Evolutionary conservation across 2,888 invertebrate genomes (phyloP), one percentile per base, ranked within the genome.

Genomic region (Julus scanicus): DNA sequence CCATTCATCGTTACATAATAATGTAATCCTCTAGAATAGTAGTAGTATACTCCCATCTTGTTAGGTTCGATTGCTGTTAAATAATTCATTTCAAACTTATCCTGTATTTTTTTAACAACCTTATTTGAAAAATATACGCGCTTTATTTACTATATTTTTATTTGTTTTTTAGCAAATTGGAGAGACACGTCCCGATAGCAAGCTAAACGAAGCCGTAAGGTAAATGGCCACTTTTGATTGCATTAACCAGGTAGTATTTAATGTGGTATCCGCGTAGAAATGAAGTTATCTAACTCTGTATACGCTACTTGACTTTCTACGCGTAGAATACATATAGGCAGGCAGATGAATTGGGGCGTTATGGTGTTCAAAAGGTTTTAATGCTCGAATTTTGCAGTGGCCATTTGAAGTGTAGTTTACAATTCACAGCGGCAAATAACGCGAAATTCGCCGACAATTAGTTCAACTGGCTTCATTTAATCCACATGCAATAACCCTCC

Each of bases 171-270:
- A 86, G 86, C 86, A 86, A 86, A 53, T 86, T 9, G 13, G 53
- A 9, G 86, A 86, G 17, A 3, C 13, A 40, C 39, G 49, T 53
- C 29, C 86, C 17, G 39, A 57, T 11, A 57, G 39, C 49, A 20
- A 49, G 37, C 6, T 86, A 29, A 86, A 86, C 53, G 86, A 86
- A 57, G 49, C 86, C 39, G 17, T 53, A 86, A 86, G 86, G 86
- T 86, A 86, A 53, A 39, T 86, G n/a, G 13, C 13, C 8, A 37
- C 13, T 3, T 80, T 80, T 37, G 80, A 15, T 37, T 37, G 13
- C 13, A 37, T 80, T 13, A 80, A 20, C 63, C 53, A 80, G 37
- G 80, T 80, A 80, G 63, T n/a, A 29, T 29, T 71, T 29, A 29
- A 80, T n/a, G 29, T 53, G 53, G 17, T 17, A 13, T 20, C n/a